Base-by-base conservation (phyloP, 1,140 invertebrate genomes). In the Neodiprion lecontei region DNA sequence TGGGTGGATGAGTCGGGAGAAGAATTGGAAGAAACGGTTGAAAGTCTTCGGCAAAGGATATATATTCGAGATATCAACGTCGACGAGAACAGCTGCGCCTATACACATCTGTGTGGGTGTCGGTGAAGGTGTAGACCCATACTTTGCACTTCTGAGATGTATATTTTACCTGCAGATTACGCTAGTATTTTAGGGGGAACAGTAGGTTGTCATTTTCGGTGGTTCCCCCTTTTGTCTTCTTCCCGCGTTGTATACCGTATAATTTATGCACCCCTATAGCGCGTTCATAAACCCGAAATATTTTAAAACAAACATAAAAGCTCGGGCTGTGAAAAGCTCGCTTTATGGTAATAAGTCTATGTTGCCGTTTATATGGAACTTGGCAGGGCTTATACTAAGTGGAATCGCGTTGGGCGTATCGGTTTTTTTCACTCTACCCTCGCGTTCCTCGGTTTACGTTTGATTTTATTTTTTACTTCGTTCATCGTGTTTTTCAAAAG, bases 241-340 rank as follows among this genome's bases (percentile, higher is more conserved):
- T 61, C 53, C 11, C 11, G 53, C 53, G 78, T 78, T 75, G 78
- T 83, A 79, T 75, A 74, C 74, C 28, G 68, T 75, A 78, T 85
- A 86, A 86, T 86, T 85, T 86, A 85, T 86, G 84, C 84, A 86
- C 84, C 84, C 84, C 78, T 80, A 74, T 77, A 78, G 78, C 75
- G 74, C 82, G 76, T 80, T 83, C 84, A 82, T 83, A 82, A 84
- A 83, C 81, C 75, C 81, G 80, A 85, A 85, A 85, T 85, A 84
- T 86, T 86, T 86, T 82, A 81, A 84, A 84, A 82, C 80, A 81
- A 80, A 79, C 79, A 80, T 80, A 85, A 85, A 82, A 83, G 83
- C 76, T 76, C 77, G 73, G 81, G 82, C 81, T 81, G 75, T 74
- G 73, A 69, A 69, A 69, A 69, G 67, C 67, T 69, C 67, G 67